Percentiles rank a stretch among this genome's conserved stretches.
Evolutionary conservation across 2,113 vertebrate species (phyloP).

Genomic region (Ifrita kowaldi): DNA sequence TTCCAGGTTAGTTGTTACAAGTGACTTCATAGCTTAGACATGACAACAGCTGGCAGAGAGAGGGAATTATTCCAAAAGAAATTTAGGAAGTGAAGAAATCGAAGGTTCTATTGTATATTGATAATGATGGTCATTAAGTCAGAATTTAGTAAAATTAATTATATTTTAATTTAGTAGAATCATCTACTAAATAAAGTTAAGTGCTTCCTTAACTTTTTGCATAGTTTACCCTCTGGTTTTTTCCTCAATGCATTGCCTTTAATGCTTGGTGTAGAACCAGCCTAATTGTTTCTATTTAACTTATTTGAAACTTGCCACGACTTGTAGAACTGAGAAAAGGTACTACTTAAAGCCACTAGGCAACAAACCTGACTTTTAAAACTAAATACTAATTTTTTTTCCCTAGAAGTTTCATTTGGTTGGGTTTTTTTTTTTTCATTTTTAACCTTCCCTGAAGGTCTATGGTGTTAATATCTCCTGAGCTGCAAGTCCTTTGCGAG

Average conservation of each 20-base stretch:
- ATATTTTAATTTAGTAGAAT: background rate
- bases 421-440: background rate
- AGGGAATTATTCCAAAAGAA: background rate
- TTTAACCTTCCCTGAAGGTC: background rate
- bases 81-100: background rate
- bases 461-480: background rate
- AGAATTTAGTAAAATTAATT: background rate
- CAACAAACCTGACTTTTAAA: background rate
- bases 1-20: background rate
- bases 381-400: background rate
- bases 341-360: background rate
- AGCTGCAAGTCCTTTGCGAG: background rate
- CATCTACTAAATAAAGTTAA: background rate
- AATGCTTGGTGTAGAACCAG: background rate
- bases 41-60: background rate
- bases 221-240: background rate
- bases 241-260: background rate
- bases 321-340: background rate
- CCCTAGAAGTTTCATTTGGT: background rate
- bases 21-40: background rate
- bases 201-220: background rate
- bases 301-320: background rate
- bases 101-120: background rate
- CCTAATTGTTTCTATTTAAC: background rate
- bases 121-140: background rate